phyloP scores from a whole-genome alignment of 2,113 vertebrate species.

The Martes martes region DNA sequence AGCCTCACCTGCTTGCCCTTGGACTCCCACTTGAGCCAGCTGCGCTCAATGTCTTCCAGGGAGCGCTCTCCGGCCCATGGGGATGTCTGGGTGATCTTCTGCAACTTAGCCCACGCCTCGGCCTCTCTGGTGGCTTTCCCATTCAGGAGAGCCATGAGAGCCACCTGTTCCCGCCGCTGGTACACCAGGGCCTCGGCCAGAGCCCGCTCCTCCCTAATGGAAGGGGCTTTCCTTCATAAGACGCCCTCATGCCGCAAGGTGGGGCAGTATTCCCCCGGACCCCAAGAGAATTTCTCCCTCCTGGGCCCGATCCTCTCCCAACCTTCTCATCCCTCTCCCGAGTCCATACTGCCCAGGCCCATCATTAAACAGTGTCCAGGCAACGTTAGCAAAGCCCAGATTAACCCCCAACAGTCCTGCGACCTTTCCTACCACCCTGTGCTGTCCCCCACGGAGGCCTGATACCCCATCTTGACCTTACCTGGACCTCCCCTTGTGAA shows the following conservation, averaged over 20 bases:
- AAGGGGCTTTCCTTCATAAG: background rate
- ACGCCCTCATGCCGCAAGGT: rapidly evolving
- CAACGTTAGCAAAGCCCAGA: background rate
- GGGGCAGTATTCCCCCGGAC: background rate
- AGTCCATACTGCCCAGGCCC: background rate
- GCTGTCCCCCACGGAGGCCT: background rate
- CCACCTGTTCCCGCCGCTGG: constrained; percentile 44
- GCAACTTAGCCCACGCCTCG: background rate
- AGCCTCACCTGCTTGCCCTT: constrained; percentile 58
- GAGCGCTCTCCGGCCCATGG: background rate
- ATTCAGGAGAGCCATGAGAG: constrained; percentile 5
- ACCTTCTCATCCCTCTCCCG: background rate
- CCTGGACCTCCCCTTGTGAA: background rate
- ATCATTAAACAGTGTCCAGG: background rate
- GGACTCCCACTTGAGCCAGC: constrained; percentile 63
- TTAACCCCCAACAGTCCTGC: background rate
- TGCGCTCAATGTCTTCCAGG: constrained; percentile 21
- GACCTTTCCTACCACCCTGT: background rate
- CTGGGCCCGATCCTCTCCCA: background rate
- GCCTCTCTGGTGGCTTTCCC: background rate
- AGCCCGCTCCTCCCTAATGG: constrained; percentile 2
- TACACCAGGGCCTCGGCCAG: constrained; percentile 23
- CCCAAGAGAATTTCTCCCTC: background rate
- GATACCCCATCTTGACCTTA: background rate
- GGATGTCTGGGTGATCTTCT: background rate